Evolutionary conservation across 2,797 vertebrate species (phyloP), one percentile per base, ranked within the genome.

Genomic region (Mallotus villosus): DNA sequence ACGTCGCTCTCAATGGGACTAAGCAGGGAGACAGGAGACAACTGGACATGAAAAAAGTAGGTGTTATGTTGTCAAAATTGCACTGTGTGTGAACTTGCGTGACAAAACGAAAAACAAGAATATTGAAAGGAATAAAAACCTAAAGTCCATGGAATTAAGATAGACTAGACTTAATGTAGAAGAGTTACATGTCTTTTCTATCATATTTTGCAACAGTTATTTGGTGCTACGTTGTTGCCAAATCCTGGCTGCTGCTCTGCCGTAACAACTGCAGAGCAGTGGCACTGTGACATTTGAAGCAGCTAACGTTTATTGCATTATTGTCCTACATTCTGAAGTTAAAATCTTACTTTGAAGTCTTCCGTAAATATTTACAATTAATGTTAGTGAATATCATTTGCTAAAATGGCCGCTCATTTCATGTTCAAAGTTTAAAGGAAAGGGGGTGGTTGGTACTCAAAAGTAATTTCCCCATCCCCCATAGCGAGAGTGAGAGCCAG

Each of bases 381-480:
- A 73, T 41, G 62, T 49, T 77, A 69, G 77, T 51, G 75, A 67
- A 78, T 75, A 73, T 72, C 62, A 78, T 78, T 71, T 69, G 84
- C 88, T 90, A 92, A 90, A 86, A 92, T 93, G 91, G 93, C 91
- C 90, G 88, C 87, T 86, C 72, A 72, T 79, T 84, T 81, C 85
- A 85, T 85, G 89, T 81, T 90, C 88, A 93, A 94, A 94, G 92
- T 94, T 94, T 92, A 89, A 88, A 85, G 84, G 83, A 87, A 78
- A 77, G 82, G 78, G 83, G 88, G 89, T 78, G 88, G 89, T 78
- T 86, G 88, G 87, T 88, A 87, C 85, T 78, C 72, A 68, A 72
- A 88, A 88, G 82, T 78, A 70, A 75, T 32, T 71, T 81, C 76
- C 87, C 88, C 90, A 83, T 82, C 88, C 91, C 90, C 90, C 85